These are phyloP conservation scores for Lagodon rhomboides DNA, from an alignment of 2,797 vertebrate genomes.

Conservation along the genomic window DNA sequence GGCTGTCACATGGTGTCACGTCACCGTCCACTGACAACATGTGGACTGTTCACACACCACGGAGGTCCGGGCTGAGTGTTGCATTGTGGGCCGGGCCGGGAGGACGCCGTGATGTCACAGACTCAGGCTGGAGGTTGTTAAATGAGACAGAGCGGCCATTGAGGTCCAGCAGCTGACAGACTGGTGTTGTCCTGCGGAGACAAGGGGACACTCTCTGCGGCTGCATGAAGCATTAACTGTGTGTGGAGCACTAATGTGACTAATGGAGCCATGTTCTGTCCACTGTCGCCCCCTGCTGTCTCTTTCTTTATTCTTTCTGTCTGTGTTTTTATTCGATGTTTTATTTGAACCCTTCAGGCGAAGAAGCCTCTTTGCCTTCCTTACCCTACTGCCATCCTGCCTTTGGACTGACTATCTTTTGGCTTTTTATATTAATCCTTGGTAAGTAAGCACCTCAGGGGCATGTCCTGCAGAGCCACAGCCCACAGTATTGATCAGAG, in stretches of 20 bases:
- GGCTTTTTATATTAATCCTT: slow-evolving; percentile 99
- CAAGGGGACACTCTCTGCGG: slow-evolving; percentile 57
- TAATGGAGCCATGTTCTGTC: slow-evolving; percentile 85
- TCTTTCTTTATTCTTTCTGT: slow-evolving; percentile 49
- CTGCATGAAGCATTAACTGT: slow-evolving; percentile 86
- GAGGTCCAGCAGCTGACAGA: slow-evolving; percentile 62
- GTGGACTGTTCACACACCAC: slow-evolving; percentile 20
- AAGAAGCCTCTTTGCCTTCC: slow-evolving; percentile 99
- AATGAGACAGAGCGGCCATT: slow-evolving; percentile 61
- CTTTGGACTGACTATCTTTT: slow-evolving; percentile 99
- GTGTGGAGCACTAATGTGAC: slow-evolving; percentile 85
- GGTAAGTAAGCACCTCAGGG: slow-evolving; percentile 91
- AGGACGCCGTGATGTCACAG: slow-evolving; percentile 64
- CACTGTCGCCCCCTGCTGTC: slow-evolving; percentile 80
- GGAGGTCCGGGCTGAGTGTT: slow-evolving; percentile 41
- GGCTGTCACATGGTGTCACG: neutral
- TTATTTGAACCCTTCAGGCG: slow-evolving; percentile 90
- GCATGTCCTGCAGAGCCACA: slow-evolving; percentile 68
- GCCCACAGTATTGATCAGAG: slow-evolving; percentile 51
- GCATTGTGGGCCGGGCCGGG: slow-evolving; percentile 58
- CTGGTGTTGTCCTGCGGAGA: slow-evolving; percentile 63
- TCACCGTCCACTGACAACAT: slow-evolving; percentile 35
- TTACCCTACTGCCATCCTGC: slow-evolving; percentile 99
- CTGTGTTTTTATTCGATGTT: slow-evolving; percentile 65
- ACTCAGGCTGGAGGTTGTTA: slow-evolving; percentile 36